Evolutionary conservation across 1,140 invertebrate genomes (phyloP).

Genomic region (Melitaea cinxia): DNA sequence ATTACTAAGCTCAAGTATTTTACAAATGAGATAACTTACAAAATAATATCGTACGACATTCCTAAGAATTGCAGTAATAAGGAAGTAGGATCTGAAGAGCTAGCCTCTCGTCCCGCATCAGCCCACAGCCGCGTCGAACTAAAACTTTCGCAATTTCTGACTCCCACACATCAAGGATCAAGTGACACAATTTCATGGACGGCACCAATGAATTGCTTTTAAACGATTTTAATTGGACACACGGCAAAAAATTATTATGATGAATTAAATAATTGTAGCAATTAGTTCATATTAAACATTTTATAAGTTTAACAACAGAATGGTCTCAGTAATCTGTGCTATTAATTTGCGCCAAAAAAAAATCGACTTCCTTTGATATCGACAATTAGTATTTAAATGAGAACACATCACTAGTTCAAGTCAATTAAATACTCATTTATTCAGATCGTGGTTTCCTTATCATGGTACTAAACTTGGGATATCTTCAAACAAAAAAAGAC

Average conservation of each 20-base stretch:
- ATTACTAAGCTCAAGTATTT: background rate
- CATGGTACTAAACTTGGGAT: too few relatives aligned
- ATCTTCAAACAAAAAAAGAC: too few relatives aligned
- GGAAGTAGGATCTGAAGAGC: constrained; percentile 19
- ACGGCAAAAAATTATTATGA: constrained; percentile 27
- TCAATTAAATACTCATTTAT: too few relatives aligned
- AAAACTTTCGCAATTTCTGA: constrained; percentile 27
- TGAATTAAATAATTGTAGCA: constrained; percentile 32
- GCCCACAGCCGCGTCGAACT: constrained; percentile 18
- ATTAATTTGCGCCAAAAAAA: too few relatives aligned
- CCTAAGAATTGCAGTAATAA: constrained; percentile 17
- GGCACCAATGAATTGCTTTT: constrained; percentile 25
- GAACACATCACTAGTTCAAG: too few relatives aligned
- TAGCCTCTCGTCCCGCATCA: background rate
- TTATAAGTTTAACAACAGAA: background rate
- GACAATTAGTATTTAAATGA: too few relatives aligned
- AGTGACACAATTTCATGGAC: constrained; percentile 30
- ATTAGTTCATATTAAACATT: background rate
- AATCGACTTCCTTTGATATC: too few relatives aligned
- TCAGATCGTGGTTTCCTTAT: too few relatives aligned
- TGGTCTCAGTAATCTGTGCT: too few relatives aligned
- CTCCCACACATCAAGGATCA: constrained; percentile 29
- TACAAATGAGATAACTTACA: background rate
- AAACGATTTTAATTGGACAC: constrained; percentile 36
- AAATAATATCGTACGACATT: constrained; percentile 1